Base-by-base conservation (phyloP, 2,888 invertebrate species). In the Sesia apiformis region DNA sequence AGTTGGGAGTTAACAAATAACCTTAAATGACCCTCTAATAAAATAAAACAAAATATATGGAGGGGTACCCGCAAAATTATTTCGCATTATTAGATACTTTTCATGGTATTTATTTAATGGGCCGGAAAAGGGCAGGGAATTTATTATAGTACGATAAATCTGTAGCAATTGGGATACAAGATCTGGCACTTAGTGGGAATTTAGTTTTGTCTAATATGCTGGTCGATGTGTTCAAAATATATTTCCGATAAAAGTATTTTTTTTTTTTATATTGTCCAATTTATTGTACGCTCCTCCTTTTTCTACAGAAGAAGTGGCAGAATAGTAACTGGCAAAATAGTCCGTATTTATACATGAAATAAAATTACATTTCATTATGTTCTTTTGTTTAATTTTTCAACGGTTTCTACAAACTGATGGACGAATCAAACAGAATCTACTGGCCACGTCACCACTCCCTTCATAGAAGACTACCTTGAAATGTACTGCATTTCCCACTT, bases 111-210 rank as follows among this genome's bases (percentile, higher is more conserved):
- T 23, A 23, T 23, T 78, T 74, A 79, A 81, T 81, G 80, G 77
- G 53, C 59, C 65, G 63, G 66, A 66, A 66, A 69, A 66, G 63
- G 66, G 61, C 59, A 56, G 41, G 55, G 58, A 71, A 81, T 81
- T 80, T 79, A 81, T 78, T 61, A 70, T 56, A 58, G 57, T 54
- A 63, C 69, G 60, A 78, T 80, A 79, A 80, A 81, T 80, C 67
- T 58, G 42, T n/a, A 52, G 52, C 5, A 67, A 69, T 69, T 66
- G 66, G 69, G 64, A 58, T 59, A 65, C 64, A 67, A 71, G 72
- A 66, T 67, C 64, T 53, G 51, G 66, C 72, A 75, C 75, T 75
- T 72, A 74, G 55, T 40, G 55, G 52, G 64, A 59, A 71, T 72
- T 66, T 67, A 58, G 61, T 64, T 66, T 71, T 69, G 67, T 62